Evolutionary conservation across 2,888 invertebrate genomes (phyloP), one percentile per base, ranked within the genome.

Genomic region (Antitype chi): DNA sequence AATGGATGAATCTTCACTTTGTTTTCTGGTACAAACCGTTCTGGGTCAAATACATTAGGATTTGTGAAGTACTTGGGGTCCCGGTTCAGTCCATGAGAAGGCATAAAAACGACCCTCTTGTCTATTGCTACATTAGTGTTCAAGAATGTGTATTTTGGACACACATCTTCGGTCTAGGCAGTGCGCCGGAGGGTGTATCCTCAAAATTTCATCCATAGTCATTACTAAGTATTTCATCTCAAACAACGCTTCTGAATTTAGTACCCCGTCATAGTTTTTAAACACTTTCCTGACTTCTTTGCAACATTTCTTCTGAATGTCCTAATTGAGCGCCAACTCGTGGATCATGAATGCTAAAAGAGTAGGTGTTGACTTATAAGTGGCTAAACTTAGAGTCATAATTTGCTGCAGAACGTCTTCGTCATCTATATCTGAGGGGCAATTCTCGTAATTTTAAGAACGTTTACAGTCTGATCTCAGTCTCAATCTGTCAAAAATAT

Each of bases 191-290:
- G 67, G 43, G 11, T 75, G 66, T 2, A 76, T 6, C 28, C 52
- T 74, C n/a, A 66, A 15, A 17, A 52, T 59, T 52, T 76, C 75
- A n/a, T 59, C 43, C 17, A 66, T 20, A 7, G 28, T 32, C 28
- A 75, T 75, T 60, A 66, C 59, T 23, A 76, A 60, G 32, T 67
- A 75, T 32, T 75, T 75, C 59, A 76, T 60, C 28, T 76, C 59
- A 32, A 20, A 52, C 43, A 75, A 17, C 32, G 53, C 60, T 53
- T 76, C 43, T 11, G 52, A 53, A 47, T 53, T 47, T 8, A 68
- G 32, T n/a, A 43, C 28, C 8, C 59, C 60, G 8, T 75, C 25
- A 13, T 76, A 52, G 2, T 52, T 64, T 38, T 66, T 15, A 20
- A 76, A 28, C n/a, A 76, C 49, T 28, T 59, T n/a, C n/a, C 25